A percentile compares a stretch with the other conserved stretches of the same genome.
phyloP scores from a whole-genome alignment of 2,888 invertebrate species.

The Nemotelus pantherinus region DNA sequence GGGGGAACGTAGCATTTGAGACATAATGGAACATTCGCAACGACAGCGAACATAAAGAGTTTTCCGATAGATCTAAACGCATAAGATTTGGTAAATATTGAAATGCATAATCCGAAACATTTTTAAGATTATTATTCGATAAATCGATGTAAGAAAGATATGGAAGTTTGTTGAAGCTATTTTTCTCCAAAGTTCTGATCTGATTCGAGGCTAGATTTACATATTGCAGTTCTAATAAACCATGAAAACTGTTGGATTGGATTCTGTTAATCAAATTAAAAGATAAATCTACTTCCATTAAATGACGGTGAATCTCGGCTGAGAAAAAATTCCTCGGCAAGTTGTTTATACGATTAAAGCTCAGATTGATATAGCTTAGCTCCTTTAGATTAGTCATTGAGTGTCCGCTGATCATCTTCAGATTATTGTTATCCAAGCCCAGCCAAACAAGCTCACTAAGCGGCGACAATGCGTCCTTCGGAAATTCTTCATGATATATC shows the following conservation, averaged over 20 bases:
- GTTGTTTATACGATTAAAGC: constrained; percentile 81
- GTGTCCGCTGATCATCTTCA: constrained; percentile 77
- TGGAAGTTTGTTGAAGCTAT: constrained; percentile 80
- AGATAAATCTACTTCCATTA: constrained; percentile 82
- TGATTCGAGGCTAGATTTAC: constrained; percentile 83
- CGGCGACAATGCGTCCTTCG: constrained; percentile 78
- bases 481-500: constrained; percentile 81
- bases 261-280: constrained; percentile 81
- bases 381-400: constrained; percentile 76
- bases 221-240: constrained; percentile 77
- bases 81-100: constrained; percentile 79
- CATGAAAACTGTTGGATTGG: constrained; percentile 75
- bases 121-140: constrained; percentile 81
- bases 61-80: constrained; percentile 83
- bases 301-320: constrained; percentile 74
- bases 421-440: constrained; percentile 87
- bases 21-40: constrained; percentile 76
- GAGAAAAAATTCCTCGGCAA: constrained; percentile 77
- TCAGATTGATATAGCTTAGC: constrained; percentile 84
- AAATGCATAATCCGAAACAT: constrained; percentile 79
- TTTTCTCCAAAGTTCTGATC: constrained; percentile 74
- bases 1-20: constrained; percentile 71
- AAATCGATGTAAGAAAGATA: constrained; percentile 84
- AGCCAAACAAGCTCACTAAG: constrained; percentile 82
- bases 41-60: constrained; percentile 76